Evolutionary conservation across 2,797 vertebrate species (phyloP), one percentile per base, ranked within the genome.

Genomic region (Phrynocephalus vlangalii): DNA sequence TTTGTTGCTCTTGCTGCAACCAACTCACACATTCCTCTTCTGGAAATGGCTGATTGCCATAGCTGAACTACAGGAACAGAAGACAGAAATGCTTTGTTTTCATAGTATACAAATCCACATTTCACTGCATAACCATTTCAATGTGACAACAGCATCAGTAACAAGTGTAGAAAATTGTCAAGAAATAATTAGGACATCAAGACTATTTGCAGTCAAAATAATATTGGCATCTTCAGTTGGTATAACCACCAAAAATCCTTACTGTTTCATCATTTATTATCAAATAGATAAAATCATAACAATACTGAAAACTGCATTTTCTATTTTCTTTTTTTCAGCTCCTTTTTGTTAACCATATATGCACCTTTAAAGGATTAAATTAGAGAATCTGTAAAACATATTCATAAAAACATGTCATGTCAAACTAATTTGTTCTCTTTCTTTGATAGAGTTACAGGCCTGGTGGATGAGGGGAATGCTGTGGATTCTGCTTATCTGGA

Each of bases 241-340:
- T 87, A 85, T 90, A 93, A 95, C 87, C 80, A 90, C 91, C 72
- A 68, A 86, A 92, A 92, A 90, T 88, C 92, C 93, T 77, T 79
- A 44, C 91, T 50, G 91, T 87, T 82, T 87, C 83, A 92, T 91
- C 93, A 33, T 33, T 33, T 33, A 90, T 89, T 88, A 87, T 87
- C 94, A 92, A 9, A 84, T 88, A 90, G 79, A 88, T 87, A 48
- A 92, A 87, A 85, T 72, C 87, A 87, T 50, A 88, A 80, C 16
- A 56, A 79, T 48, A 91, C 20, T 44, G 44, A 82, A 85, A 92
- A 52, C 13, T 84, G 83, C 76, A 52, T 79, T 79, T 90, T 50
- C 81, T 86, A 15, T 0, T 86, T 1, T 26, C 6, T 33, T 33
- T 33, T 33, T n/a, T 2, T 15, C 11, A n/a, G 56, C 26, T 24